Evolutionary conservation across 1,140 invertebrate genomes (phyloP).

Genomic region (Drosophila bipectinata): DNA sequence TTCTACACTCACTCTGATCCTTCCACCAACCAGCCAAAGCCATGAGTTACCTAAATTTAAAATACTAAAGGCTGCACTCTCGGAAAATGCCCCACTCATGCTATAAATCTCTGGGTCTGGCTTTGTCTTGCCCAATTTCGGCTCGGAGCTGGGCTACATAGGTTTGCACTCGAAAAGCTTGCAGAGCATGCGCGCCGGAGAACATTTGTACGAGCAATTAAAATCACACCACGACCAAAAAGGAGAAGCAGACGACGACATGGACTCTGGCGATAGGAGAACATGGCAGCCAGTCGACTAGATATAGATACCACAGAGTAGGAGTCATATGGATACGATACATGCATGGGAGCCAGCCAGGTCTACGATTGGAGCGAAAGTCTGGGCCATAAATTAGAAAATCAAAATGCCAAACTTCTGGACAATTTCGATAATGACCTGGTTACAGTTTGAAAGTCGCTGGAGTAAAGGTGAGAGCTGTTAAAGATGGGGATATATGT

Average conservation of each 20-base stretch:
- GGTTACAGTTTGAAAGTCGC: constrained; percentile 51
- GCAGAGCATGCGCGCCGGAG: constrained; percentile 56
- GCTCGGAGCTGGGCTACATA: constrained; percentile 51
- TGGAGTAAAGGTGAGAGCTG: background rate
- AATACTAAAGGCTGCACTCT: constrained; percentile 18
- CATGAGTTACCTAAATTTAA: constrained; percentile 13
- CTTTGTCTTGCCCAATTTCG: constrained; percentile 44
- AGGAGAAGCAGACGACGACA: constrained; percentile 58
- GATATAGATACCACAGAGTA: constrained; percentile 39
- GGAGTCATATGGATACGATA: background rate
- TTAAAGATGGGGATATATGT: background rate
- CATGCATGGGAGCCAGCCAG: constrained; percentile 16
- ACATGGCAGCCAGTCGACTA: constrained; percentile 51
- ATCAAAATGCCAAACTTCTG: constrained; percentile 68
- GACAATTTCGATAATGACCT: constrained; percentile 42
- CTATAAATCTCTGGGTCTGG: constrained; percentile 44
- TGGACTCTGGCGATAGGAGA: constrained; percentile 59
- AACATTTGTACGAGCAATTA: constrained; percentile 79
- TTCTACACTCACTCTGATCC: constrained; percentile 4
- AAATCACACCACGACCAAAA: constrained; percentile 76
- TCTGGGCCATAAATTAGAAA: constrained; percentile 69
- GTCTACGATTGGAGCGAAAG: constrained; percentile 45
- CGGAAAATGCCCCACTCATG: constrained; percentile 24
- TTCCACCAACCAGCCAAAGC: constrained; percentile 23
- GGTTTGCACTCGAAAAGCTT: constrained; percentile 69